phyloP scores from a whole-genome alignment of 2,888 invertebrate genomes.

The Torymus tubicola region DNA sequence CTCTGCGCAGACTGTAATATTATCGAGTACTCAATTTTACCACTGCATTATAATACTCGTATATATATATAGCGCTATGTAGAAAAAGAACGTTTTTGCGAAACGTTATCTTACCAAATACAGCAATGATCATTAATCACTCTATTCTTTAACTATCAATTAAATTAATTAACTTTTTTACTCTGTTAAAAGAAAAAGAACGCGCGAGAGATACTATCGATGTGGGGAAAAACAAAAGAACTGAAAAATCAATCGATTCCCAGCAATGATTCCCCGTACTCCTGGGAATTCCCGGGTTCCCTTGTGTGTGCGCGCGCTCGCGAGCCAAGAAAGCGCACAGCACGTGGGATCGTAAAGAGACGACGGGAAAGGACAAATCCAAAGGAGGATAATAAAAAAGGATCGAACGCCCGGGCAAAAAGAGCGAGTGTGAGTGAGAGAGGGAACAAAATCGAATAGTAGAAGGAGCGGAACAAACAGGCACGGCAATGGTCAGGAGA shows the following conservation, averaged over 20 bases:
- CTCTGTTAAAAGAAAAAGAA: no score
- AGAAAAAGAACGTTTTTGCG: no score
- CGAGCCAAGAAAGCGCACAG: constrained; percentile 59
- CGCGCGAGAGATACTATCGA: no score
- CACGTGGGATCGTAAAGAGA: constrained; percentile 69
- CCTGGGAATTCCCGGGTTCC: constrained; percentile 59
- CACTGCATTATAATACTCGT: no score
- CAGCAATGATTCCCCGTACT: constrained; percentile 19
- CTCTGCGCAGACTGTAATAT: no score
- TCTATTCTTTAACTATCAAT: no score
- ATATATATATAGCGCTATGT: no score
- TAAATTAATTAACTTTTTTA: no score
- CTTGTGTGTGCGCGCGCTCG: constrained; percentile 63
- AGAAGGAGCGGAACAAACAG: constrained; percentile 60
- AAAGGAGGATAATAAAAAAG: constrained; percentile 66
- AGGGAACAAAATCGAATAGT: constrained; percentile 65
- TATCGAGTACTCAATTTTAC: no score
- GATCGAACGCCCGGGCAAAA: constrained; percentile 55
- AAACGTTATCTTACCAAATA: no score
- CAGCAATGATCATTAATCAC: no score
- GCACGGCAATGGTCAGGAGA: constrained; percentile 31
- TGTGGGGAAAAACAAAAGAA: not conserved
- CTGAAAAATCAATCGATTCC: constrained; percentile 59
- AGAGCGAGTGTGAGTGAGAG: not conserved
- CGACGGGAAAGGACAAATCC: constrained; percentile 67